Conservation (phyloP, 2,888 invertebrate species). For the Tenthredo livida region DNA sequence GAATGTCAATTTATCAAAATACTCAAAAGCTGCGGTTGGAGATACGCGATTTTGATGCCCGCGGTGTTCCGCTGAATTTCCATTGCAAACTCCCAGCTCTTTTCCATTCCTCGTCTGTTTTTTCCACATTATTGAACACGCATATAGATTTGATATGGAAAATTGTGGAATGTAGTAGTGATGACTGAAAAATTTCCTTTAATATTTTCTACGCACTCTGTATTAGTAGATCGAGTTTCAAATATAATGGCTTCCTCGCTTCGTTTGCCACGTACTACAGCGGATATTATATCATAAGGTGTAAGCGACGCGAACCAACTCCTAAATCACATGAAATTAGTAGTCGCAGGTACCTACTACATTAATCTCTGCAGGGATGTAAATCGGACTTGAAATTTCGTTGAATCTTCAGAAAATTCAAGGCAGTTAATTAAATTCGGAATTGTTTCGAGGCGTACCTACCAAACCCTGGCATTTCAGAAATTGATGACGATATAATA, state of each 20-base stretch:
- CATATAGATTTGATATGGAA: neutral
- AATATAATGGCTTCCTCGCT: neutral
- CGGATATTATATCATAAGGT: neutral
- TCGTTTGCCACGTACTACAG: neutral
- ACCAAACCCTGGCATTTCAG: neutral
- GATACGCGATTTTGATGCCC: too few relatives aligned
- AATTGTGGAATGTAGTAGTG: neutral
- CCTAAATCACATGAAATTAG: neutral
- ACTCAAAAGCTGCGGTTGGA: neutral
- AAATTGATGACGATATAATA: neutral
- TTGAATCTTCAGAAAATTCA: neutral
- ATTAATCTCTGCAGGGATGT: neutral
- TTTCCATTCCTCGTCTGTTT: neutral
- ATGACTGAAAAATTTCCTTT: neutral
- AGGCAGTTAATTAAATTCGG: neutral
- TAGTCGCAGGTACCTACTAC: neutral
- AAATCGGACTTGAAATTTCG: neutral
- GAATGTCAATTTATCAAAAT: neutral
- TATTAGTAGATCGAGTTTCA: neutral
- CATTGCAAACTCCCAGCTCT: neutral
- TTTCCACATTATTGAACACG: neutral
- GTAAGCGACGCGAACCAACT: neutral
- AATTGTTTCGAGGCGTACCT: neutral
- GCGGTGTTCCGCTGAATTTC: too few relatives aligned
- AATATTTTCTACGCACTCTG: too few relatives aligned